Base-by-base conservation (phyloP, 2,888 invertebrate genomes). In the Auanema freiburgensis region DNA sequence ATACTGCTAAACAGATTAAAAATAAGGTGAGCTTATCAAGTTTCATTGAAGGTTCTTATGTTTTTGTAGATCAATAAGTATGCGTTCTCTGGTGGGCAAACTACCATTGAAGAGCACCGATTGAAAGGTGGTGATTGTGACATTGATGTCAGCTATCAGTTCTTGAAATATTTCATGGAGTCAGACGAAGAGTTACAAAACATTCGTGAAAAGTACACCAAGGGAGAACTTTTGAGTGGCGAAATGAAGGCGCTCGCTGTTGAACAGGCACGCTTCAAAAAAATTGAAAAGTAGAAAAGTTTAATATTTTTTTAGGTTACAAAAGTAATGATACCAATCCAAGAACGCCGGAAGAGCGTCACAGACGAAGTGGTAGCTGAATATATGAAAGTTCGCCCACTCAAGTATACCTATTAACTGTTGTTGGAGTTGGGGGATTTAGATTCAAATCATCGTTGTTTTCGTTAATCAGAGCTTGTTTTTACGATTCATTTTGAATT, bases 31-130 rank as follows among this genome's bases (percentile, higher is more conserved):
- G 55, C n/a, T 25, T 52, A 54, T 23, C 8, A 21, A 25, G 16
- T 25, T 55, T 1, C 18, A 57, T 44, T 40, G 42, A 44, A 41
- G 14, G 18, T 46, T 21, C 16, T n/a, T 53, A 18, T 51, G 44
- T 42, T 40, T 25, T 74, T 80, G 57, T 84, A 91, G 90, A 90
- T 93, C 59, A 89, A 89, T 83, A 96, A 94, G 86, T 92, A 96
- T 85, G 98, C 98, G 5, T 99, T 96, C 86, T 96, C 96, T 44
- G 98, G 98, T 3, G 98, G 98, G 2, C 91, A 90, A 79, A 88
- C 90, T 6, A 94, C 95, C 0, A 87, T 94, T 0, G 97, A 98
- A 82, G 95, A 97, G 83, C 98, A 98, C 64, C 65, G 78, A n/a
- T 84, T 83, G 63, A 85, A 85, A 33, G 97, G 98, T 21, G 98